Evolutionary conservation across 2,888 invertebrate genomes (phyloP).

Genomic region (Nephrocerus scutellatus): DNA sequence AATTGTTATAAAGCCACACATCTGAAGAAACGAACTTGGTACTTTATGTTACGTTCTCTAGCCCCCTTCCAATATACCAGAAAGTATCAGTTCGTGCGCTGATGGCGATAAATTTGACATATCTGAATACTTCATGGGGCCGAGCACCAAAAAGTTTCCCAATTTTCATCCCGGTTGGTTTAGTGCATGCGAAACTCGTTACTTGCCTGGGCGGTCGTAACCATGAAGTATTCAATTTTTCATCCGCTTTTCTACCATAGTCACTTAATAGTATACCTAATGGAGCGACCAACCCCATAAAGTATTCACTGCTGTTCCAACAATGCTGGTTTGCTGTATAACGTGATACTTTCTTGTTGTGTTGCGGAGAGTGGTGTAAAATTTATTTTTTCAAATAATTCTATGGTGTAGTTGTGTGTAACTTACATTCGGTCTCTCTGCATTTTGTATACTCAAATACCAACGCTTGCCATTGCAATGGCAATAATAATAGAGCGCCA

Average conservation of each 20-base stretch:
- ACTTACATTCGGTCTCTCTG: background rate
- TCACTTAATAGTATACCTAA: conserved; percentile 16
- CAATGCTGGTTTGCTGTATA: conserved; percentile 10
- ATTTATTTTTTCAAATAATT: conserved; percentile 22
- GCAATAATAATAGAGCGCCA: background rate
- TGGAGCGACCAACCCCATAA: conserved; percentile 19
- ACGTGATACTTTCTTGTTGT: conserved; percentile 24
- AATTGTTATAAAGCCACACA: conserved; percentile 18
- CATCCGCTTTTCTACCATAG: conserved; percentile 13
- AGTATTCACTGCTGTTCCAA: conserved; percentile 14
- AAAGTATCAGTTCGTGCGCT: conserved; percentile 36
- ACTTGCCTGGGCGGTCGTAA: conserved; percentile 31
- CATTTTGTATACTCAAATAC: conserved; percentile 1
- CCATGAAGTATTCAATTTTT: conserved; percentile 15
- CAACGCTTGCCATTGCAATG: conserved; percentile 6
- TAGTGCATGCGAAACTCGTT: conserved; percentile 15
- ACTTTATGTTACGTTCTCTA: conserved; percentile 37
- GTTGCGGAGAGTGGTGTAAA: conserved; percentile 28
- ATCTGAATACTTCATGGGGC: conserved; percentile 41
- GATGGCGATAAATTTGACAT: conserved; percentile 41
- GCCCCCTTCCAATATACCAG: conserved; percentile 42
- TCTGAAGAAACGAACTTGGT: conserved; percentile 19
- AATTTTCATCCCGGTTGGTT: conserved; percentile 21
- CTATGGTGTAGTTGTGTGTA: conserved; percentile 17
- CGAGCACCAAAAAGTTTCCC: conserved; percentile 31